Evolutionary conservation across 2,113 vertebrate species (phyloP), one percentile per base, ranked within the genome.

Genomic region (Leptobrachium leishanense): DNA sequence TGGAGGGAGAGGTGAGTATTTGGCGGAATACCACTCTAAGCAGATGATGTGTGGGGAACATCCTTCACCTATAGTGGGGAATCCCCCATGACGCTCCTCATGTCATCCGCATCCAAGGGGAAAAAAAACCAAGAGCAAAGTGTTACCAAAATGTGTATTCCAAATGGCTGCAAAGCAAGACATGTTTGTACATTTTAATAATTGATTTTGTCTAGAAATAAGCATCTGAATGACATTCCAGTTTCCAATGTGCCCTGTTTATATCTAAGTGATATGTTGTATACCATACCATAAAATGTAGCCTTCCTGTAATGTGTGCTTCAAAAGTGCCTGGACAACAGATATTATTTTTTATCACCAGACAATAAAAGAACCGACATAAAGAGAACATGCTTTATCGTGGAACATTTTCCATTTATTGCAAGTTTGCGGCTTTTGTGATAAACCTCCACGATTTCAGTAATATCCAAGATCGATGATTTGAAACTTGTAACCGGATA

Each of bases 401-500:
- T 65, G n/a, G 64, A 43, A 68, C 66, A 74, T 68, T 20, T 44
- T 74, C 53, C 39, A 66, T 80, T 74, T 68, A 68, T 80, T 80
- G 63, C 63, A 68, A 74, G 53, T 57, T n/a, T 80, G 63, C 68
- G 71, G 55, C 71, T 62, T 62, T 55, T 62, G 71, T 74, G 71
- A 73, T 74, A 73, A 80, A 68, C 64, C 42, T 74, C 53, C 66
- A 59, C 64, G 59, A 65, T 43, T 80, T 65, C n/a, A 43, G 41
- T 68, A 31, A 80, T 80, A 68, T 46, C n/a, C 39, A 73, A 68
- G 71, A 80, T 43, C 43, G 43, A 80, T 80, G 64, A 39, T 65
- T 68, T 74, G 31, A 74, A 68, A 80, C 71, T 74, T 72, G 70
- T 67, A 59, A 74, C 73, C 65, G 64, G 71, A 74, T 74, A 68